These are phyloP conservation scores for Brachypodius melanocephalos DNA, from an alignment of 2,113 vertebrate genomes.

Conservation along the genomic window DNA sequence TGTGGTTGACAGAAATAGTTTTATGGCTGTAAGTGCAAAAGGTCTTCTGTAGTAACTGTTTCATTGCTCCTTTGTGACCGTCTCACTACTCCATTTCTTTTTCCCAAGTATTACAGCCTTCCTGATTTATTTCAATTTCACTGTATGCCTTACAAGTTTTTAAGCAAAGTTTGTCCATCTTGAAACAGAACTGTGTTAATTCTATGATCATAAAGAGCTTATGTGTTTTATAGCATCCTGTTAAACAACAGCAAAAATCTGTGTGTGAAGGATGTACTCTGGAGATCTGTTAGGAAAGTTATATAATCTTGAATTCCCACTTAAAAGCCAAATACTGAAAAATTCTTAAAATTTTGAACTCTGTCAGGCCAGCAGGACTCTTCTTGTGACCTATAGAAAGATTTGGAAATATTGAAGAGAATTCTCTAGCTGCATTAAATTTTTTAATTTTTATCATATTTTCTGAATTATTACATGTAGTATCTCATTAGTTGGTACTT, in stretches of 20 bases:
- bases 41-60: background rate
- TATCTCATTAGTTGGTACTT: background rate
- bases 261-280: background rate
- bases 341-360: background rate
- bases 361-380: background rate
- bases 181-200: background rate
- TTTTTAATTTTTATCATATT: background rate
- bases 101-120: background rate
- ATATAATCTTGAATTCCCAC: background rate
- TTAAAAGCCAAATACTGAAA: background rate
- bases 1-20: background rate
- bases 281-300: background rate
- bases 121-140: background rate
- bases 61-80: background rate
- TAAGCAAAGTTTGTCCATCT: background rate
- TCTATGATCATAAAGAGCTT: background rate
- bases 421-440: background rate
- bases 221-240: background rate
- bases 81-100: background rate
- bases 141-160: background rate
- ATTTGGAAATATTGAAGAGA: background rate
- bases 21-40: background rate
- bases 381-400: background rate
- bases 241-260: background rate
- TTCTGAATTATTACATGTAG: background rate